Base-by-base conservation (phyloP, 2,797 vertebrate genomes). In the Hirundo rustica region DNA sequence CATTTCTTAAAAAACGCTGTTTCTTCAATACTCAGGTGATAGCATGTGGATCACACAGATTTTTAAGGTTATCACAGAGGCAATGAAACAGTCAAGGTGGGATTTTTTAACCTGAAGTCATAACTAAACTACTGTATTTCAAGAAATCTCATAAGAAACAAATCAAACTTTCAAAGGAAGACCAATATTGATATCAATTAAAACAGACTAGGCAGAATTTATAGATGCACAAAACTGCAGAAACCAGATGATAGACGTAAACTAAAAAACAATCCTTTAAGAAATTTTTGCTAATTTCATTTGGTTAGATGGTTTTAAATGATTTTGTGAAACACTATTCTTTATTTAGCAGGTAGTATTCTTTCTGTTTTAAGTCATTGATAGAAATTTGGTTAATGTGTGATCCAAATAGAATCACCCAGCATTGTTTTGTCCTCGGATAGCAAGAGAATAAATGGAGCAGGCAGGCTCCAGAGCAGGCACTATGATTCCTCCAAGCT, bases 161-260 rank as follows among this genome's bases (percentile, higher is more conserved):
- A 95, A 89, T 55, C 20, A 89, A 85, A 68, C 21, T 92, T 94
- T 50, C 72, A 92, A 81, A 74, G 50, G 32, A 71, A 87, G 67
- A 86, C 44, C 34, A 82, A 45, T 78, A 82, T 42, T 95, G 48
- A 30, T 75, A 57, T 77, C 71, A 90, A 71, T 17, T 85, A 81
- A 92, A 66, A 2, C 2, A 27, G 36, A 47, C n/a, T 65, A 51
- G 19, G 60, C 16, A 66, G 60, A 79, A 70, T 86, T 66, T 71
- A 83, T 1, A 72, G 23, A 77, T 7, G 13, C 16, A 65, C 26
- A 50, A 26, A 88, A 72, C 13, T n/a, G 12, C 20, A 67, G 44
- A 85, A 85, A 67, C 89, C 17, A 74, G 13, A 75, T 13, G 6
- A 57, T 0, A 78, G 29, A 74, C 23, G 9, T 57, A 61, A 81